These are phyloP conservation scores for Tiliqua scincoides DNA, from an alignment of 2,113 vertebrate genomes.

Conservation along the genomic window DNA sequence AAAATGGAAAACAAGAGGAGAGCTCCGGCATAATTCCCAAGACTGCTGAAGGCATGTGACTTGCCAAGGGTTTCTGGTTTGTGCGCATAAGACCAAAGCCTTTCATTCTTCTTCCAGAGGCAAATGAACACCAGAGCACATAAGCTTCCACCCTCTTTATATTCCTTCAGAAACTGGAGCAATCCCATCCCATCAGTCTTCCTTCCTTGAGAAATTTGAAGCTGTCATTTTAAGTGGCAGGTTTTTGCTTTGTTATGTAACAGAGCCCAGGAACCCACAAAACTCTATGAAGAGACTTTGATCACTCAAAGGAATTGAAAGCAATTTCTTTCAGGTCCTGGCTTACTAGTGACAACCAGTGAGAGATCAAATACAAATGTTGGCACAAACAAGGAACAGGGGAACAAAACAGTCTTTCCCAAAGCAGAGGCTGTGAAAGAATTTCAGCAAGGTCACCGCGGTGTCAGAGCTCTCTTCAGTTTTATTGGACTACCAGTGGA, in stretches of 20 bases:
- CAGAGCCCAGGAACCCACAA: conserved; percentile 42
- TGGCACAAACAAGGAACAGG: conserved; percentile 59
- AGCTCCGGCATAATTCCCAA: conserved; percentile 11
- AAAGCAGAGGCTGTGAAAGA: conserved; percentile 53
- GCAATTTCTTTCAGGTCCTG: conserved; percentile 58
- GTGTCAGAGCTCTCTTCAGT: neutral
- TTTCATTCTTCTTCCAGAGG: conserved; percentile 29
- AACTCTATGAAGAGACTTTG: conserved; percentile 54
- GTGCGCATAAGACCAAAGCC: conserved; percentile 38
- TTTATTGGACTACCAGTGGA: conserved; percentile 21
- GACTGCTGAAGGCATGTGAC: conserved; percentile 23
- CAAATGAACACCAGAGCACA: neutral
- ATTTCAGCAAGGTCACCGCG: conserved; percentile 43
- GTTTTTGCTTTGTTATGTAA: conserved; percentile 51
- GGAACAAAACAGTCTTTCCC: conserved; percentile 59
- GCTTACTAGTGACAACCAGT: conserved; percentile 44
- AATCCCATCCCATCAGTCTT: conserved; percentile 18
- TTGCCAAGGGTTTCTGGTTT: conserved; percentile 23
- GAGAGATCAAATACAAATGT: conserved; percentile 65
- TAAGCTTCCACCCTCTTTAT: conserved; percentile 2
- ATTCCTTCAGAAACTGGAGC: conserved; percentile 3
- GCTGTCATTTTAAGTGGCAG: conserved; percentile 45
- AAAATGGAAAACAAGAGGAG: conserved; percentile 43
- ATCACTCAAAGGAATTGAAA: conserved; percentile 60
- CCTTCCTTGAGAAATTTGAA: conserved; percentile 34